Evolutionary conservation across 2,888 invertebrate species (phyloP), one percentile per base, ranked within the genome.

Genomic region (Psylliodes chrysocephalus): DNA sequence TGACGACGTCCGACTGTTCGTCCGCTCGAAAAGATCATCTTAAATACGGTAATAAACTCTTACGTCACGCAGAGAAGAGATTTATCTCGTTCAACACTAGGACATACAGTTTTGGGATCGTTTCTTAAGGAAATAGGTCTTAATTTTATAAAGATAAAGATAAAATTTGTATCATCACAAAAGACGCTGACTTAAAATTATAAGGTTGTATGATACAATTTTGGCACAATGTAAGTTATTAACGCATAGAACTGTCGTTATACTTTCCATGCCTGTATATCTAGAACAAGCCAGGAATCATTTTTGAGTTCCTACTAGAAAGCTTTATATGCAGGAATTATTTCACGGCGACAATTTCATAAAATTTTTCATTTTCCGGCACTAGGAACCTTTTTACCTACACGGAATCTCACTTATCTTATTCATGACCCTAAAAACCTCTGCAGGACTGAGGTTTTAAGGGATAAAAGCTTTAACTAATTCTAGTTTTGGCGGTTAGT

Each of bases 21-120:
- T 51, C 70, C 62, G 69, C 60, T 67, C 69, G 52, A 66, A 67
- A 67, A 51, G 69, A 71, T 68, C 68, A 68, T 66, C 71, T 72
- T 77, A 76, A 76, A 74, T 73, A 68, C 71, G 68, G 72, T 70
- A 75, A 78, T 78, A 77, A 76, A 75, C 71, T 69, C 71, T 52
- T 67, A 73, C 71, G 67, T 67, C 70, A 70, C 63, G 69, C 71
- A 63, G 70, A 46, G 73, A 71, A 64, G 63, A 69, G 73, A 76
- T 76, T 75, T 74, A 73, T 76, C 71, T 63, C 63, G 35, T 62
- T 66, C 64, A 40, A 46, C 57, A 54, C 52, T 66, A 54, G 10
- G 15, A 30, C 47, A 57, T 35, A 28, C 30, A 55, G 33, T 42
- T 42, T 35, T 35, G 14, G 35, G 2, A 35, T n/a, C n/a, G 14